Percentiles rank a stretch among this genome's conserved stretches.
phyloP scores from a whole-genome alignment of 2,888 invertebrate species.

The Autographa pulchrina region DNA sequence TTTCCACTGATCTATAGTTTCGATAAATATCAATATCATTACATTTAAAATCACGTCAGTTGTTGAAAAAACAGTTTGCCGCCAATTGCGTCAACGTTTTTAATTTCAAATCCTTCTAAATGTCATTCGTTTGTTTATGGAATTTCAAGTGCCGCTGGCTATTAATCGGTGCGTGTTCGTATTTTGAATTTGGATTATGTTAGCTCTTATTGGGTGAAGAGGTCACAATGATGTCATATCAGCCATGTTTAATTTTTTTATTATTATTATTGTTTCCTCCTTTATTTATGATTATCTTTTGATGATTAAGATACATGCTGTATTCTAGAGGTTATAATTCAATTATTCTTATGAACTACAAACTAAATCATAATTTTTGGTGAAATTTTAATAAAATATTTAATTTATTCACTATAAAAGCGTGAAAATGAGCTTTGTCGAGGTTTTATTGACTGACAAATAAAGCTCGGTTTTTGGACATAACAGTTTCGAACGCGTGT shows the following conservation, averaged over 20 bases:
- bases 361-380: too few species aligned
- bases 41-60: constrained; percentile 10
- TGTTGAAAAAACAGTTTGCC: constrained; percentile 16
- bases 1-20: not conserved
- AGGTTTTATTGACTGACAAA: not conserved
- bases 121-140: constrained; percentile 3
- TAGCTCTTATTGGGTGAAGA: not conserved
- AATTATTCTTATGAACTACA: too few species aligned
- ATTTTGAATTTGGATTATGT: not conserved
- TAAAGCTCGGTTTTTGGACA: not conserved
- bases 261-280: not conserved
- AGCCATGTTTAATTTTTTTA: not conserved
- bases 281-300: too few species aligned
- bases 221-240: not conserved
- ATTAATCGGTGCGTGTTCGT: not conserved
- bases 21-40: constrained; percentile 1
- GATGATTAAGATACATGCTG: too few species aligned
- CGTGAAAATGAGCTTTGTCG: not conserved
- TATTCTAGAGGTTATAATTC: too few species aligned
- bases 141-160: not conserved
- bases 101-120: constrained; percentile 18
- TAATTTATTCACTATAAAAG: too few species aligned
- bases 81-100: constrained; percentile 15
- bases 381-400: too few species aligned
- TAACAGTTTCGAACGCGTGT: not conserved